A percentile compares a stretch with the other conserved stretches of the same genome.
These are phyloP conservation scores for Matsumurasca onukii DNA, from an alignment of 1,140 invertebrate species.

Conservation along the genomic window DNA sequence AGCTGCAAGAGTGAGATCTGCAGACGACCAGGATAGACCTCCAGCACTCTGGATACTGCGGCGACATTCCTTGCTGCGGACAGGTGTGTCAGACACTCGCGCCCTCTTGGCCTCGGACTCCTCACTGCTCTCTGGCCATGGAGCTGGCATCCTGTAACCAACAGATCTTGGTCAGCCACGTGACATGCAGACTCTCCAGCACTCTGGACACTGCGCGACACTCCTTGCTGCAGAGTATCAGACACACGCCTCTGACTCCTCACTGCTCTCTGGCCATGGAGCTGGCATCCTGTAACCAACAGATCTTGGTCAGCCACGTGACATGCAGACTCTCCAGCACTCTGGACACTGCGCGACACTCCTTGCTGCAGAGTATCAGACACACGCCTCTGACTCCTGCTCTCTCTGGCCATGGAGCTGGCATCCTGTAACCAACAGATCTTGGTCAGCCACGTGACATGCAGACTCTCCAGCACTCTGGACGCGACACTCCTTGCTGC, in stretches of 20 bases:
- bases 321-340: slow-evolving; percentile 1
- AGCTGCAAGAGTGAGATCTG: slow-evolving; percentile 22
- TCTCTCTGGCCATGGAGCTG: no score
- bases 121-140: background rate
- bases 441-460: no score
- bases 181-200: no score
- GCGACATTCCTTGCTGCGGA: background rate
- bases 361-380: no score
- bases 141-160: background rate
- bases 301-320: background rate
- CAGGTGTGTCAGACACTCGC: background rate
- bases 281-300: background rate
- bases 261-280: background rate
- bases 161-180: no score
- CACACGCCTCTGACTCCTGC: no score
- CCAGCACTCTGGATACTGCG: background rate
- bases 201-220: no score
- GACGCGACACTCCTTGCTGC: no score
- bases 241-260: slow-evolving; percentile 14
- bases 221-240: no score
- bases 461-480: no score
- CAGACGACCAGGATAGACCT: slow-evolving; percentile 11
- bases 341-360: slow-evolving; percentile 6
- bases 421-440: no score
- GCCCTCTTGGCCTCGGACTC: slow-evolving; percentile 21